These are phyloP conservation scores for Papilio polyxenes DNA, from an alignment of 1,140 invertebrate species.

Conservation along the genomic window DNA sequence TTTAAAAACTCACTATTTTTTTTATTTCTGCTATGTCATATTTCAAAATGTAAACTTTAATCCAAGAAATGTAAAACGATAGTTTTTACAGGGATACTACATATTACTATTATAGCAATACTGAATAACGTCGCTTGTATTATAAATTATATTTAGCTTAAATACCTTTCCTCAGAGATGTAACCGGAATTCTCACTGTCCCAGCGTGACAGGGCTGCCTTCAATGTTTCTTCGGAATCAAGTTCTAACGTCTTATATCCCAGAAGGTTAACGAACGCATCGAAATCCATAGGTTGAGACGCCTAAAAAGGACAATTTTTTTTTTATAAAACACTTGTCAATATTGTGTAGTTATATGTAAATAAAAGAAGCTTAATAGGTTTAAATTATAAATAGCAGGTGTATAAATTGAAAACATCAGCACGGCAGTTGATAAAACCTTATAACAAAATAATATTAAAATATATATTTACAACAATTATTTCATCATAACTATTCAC, in stretches of 20 bases:
- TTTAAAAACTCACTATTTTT: constrained; percentile 21
- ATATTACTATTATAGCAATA: background rate
- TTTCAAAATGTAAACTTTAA: background rate
- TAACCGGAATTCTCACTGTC: constrained; percentile 81
- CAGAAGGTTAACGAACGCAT: constrained; percentile 82
- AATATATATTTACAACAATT: too few species aligned
- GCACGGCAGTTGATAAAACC: too few species aligned
- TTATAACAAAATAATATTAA: too few species aligned
- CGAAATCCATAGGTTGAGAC: constrained; percentile 81
- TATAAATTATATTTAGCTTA: background rate
- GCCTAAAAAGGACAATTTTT: constrained; percentile 63
- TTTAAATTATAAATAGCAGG: background rate
- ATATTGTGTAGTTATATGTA: constrained; percentile 12
- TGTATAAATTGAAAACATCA: too few species aligned
- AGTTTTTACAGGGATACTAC: background rate
- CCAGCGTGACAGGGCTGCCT: constrained; percentile 83
- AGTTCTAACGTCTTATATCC: constrained; percentile 82
- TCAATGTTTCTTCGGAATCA: constrained; percentile 82
- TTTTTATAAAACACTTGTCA: background rate
- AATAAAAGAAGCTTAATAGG: background rate
- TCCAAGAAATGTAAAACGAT: too few species aligned
- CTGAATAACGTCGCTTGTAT: background rate
- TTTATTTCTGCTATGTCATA: constrained; percentile 25
- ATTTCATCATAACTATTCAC: too few species aligned
- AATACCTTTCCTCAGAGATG: constrained; percentile 82